Base-by-base conservation (phyloP, 2,113 vertebrate species). In the Todiramphus chloris region DNA sequence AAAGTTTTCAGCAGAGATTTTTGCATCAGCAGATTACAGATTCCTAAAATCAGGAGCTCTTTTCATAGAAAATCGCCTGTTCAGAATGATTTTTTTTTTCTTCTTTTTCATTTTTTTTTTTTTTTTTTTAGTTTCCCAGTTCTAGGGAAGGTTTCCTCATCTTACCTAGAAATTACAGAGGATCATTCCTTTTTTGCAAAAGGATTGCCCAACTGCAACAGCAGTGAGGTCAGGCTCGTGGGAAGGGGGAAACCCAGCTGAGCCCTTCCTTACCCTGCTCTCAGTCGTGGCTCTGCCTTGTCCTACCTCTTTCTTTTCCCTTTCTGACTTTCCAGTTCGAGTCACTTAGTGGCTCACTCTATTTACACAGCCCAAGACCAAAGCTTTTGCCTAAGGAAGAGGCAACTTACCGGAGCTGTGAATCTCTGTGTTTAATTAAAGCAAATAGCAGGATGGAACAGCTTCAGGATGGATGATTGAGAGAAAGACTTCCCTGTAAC, bases 1-100 rank as follows among this genome's bases (percentile, higher is more conserved):
- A 87, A 86, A 89, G 30, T 91, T 75, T 94, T 91, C 89, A 94
- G 83, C 46, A 72, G 55, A 92, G 69, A 77, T 85, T 78, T 66
- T 85, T 85, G n/a, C 51, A 33, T 8, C 0, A 0, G 20, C 72
- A 90, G 53, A 2, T 41, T 73, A 16, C 50, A 51, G 70, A 77
- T 89, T 95, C 82, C 82, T 90, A 50, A 97, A 95, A 87, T 80
- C 41, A n/a, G 74, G 35, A 50, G 33, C 51, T 58, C 35, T 87
- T 66, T 91, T 85, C 87, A 77, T 55, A 87, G 84, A 85, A 90
- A 93, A 87, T 60, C 2, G 4, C 58, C 43, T 30, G 10, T 31
- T 79, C 0, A 0, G 39, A 56, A 5, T 12, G 14, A 7, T 31
- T 30, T 31, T 13, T 27, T 62, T 16, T 13, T 33, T 21, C 43